Conservation (phyloP, 2,888 invertebrate genomes). For the Apamea sordens region DNA sequence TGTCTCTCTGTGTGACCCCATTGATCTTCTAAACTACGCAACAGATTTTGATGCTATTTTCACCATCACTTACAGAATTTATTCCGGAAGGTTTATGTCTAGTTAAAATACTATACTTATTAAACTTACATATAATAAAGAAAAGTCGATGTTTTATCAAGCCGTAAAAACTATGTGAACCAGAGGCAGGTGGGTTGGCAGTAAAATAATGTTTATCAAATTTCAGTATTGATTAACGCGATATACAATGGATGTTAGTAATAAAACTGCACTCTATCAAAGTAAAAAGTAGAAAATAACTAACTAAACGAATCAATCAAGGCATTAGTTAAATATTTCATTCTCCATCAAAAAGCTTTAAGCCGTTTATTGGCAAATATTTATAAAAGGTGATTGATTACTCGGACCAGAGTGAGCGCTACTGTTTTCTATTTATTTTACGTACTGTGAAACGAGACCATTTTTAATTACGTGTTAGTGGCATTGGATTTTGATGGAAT, state of each 20-base stretch:
- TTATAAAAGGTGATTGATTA: conserved; percentile 59
- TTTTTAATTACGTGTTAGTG: conserved; percentile 21
- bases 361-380: conserved; percentile 52
- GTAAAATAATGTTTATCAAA: background rate
- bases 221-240: background rate
- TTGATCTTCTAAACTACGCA: background rate
- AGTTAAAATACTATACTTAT: no score
- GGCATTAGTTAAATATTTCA: conserved; percentile 46
- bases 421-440: conserved; percentile 38
- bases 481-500: conserved; percentile 13
- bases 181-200: background rate
- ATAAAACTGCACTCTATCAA: background rate
- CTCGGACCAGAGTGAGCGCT: background rate
- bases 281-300: conserved; percentile 13
- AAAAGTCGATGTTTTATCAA: no score
- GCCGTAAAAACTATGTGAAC: background rate
- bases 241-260: background rate
- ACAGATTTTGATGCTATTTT: background rate
- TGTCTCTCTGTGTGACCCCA: background rate
- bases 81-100: no score
- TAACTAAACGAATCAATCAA: conserved; percentile 45
- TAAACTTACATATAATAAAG: no score
- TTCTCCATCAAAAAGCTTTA: conserved; percentile 17
- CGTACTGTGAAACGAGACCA: background rate
- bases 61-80: no score